Evolutionary conservation across 2,797 vertebrate genomes (phyloP).

Genomic region (Columba guinea): DNA sequence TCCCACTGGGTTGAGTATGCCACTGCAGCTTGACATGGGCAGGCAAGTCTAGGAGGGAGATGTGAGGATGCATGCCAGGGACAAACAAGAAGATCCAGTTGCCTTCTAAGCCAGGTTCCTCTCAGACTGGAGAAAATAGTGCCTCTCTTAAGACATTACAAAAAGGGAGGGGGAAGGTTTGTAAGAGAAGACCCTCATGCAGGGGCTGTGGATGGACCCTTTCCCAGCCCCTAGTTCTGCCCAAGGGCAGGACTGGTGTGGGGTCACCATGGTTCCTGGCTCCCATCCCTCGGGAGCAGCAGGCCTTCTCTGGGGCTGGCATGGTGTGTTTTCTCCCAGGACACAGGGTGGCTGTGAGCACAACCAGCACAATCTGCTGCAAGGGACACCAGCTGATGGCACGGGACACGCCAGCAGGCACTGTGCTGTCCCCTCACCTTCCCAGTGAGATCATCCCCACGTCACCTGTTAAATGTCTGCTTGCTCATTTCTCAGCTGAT

Average conservation of each 20-base stretch:
- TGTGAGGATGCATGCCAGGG: not conserved
- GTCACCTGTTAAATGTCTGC: not conserved
- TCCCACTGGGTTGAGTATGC: not conserved
- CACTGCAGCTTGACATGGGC: rapidly evolving
- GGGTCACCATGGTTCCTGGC: rapidly evolving
- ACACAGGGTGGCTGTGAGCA: not conserved
- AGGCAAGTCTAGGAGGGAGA: not conserved
- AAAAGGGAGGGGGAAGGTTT: not conserved
- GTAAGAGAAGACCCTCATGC: not conserved
- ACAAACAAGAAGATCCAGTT: not conserved
- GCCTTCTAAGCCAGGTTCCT: not conserved
- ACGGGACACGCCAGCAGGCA: not conserved
- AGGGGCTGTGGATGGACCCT: too few species aligned
- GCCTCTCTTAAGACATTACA: not conserved
- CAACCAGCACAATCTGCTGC: not conserved
- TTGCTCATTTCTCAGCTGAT: not conserved
- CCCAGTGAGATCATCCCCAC: not conserved
- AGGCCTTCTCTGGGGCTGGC: not conserved
- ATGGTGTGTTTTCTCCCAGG: not conserved
- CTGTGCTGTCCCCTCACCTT: not conserved
- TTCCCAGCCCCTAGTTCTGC: not conserved
- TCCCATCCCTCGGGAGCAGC: not conserved
- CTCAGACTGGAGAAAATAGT: not conserved
- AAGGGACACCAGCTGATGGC: not conserved
- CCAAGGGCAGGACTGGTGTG: not conserved